These are phyloP conservation scores for Diadegma fenestrale DNA, from an alignment of 2,888 invertebrate species.

Conservation along the genomic window DNA sequence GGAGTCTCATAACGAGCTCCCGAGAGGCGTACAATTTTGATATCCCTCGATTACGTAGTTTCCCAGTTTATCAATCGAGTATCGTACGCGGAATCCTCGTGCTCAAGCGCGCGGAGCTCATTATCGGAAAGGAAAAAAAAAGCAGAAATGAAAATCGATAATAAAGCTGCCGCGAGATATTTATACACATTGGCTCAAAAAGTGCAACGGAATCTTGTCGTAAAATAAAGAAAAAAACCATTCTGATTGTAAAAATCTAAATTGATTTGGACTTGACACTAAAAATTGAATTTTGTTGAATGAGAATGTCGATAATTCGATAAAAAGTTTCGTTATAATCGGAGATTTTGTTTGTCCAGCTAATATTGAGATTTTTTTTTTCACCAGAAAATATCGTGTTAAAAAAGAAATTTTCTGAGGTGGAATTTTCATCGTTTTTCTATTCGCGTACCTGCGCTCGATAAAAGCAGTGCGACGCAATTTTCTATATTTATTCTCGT, in stretches of 20 bases:
- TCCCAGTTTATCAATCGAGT: constrained; percentile 22
- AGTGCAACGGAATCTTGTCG: not conserved
- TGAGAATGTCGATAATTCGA: not conserved
- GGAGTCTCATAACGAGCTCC: not conserved
- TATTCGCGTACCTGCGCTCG: not conserved
- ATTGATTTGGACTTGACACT: not conserved
- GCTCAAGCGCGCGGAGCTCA: not conserved
- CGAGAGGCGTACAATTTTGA: not conserved
- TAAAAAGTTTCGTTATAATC: no score
- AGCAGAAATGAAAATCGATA: constrained; percentile 36
- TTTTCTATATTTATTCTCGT: constrained; percentile 19
- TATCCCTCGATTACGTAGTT: constrained; percentile 24
- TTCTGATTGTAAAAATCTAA: not conserved
- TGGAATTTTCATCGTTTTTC: not conserved
- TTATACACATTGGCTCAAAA: constrained; percentile 11
- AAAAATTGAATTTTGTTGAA: not conserved
- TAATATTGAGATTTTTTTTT: no score
- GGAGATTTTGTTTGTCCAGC: no score
- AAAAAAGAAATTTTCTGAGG: not conserved
- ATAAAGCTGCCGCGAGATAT: constrained; percentile 1
- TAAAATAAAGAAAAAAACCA: not conserved
- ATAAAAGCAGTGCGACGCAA: constrained; percentile 17
- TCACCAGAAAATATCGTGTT: not conserved
- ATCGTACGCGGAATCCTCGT: constrained; percentile 6
- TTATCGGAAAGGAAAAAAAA: constrained; percentile 17